These are phyloP conservation scores for Corythornis vintsioides DNA, from an alignment of 2,113 vertebrate genomes.

Conservation along the genomic window DNA sequence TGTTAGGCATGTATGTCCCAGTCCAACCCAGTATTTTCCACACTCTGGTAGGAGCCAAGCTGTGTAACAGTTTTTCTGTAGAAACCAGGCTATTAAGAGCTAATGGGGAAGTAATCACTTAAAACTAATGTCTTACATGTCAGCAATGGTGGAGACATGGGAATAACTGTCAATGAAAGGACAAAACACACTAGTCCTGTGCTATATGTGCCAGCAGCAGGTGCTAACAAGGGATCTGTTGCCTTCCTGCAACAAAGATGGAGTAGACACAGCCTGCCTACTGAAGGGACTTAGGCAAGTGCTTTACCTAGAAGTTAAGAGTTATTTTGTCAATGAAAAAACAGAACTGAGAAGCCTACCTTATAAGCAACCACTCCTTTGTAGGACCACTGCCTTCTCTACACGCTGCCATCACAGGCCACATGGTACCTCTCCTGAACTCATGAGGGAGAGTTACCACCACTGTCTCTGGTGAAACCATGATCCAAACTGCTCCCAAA, in stretches of 20 bases:
- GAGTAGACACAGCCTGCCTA: background rate
- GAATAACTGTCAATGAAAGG: background rate
- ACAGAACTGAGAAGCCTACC: background rate
- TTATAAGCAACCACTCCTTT: background rate
- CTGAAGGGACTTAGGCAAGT: background rate
- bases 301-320: background rate
- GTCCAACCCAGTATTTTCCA: background rate
- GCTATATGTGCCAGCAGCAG: background rate
- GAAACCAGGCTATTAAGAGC: background rate
- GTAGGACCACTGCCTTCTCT: background rate
- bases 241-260: background rate
- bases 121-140: background rate
- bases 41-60: background rate
- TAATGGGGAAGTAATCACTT: background rate
- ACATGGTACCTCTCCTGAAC: background rate
- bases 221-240: background rate
- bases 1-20: background rate
- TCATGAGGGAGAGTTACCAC: background rate
- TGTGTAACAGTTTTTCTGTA: background rate
- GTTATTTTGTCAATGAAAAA: background rate
- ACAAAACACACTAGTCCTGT: background rate
- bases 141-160: background rate
- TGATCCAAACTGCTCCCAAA: background rate
- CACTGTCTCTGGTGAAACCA: rapidly evolving
- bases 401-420: background rate